A percentile compares a stretch with the other conserved stretches of the same genome.
Conservation (phyloP, 2,888 invertebrate genomes). For the Sialis lutaria region DNA sequence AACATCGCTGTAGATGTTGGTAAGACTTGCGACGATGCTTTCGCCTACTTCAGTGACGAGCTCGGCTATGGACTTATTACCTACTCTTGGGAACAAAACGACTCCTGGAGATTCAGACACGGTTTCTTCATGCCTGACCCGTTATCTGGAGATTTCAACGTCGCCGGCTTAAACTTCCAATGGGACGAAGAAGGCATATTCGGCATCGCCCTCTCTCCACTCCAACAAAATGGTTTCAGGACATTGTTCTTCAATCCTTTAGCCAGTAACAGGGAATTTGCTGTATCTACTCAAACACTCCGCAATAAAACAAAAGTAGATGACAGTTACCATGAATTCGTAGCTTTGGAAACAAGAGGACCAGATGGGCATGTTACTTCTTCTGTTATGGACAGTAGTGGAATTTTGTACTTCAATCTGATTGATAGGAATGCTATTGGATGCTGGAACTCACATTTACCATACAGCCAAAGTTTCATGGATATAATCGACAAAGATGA, state of each 20-base stretch:
- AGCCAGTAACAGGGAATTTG: conserved; percentile 60
- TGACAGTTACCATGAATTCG: conserved; percentile 54
- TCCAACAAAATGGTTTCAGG: conserved; percentile 46
- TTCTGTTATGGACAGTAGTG: conserved; percentile 55
- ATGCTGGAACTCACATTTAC: conserved; percentile 58
- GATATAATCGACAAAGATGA: conserved; percentile 60
- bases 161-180: conserved; percentile 67
- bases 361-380: conserved; percentile 52
- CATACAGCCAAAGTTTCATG: conserved; percentile 45
- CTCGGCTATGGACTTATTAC: conserved; percentile 65
- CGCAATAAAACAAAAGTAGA: conserved; percentile 47
- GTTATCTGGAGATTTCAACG: conserved; percentile 56
- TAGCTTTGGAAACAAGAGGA: conserved; percentile 45
- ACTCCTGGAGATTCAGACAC: conserved; percentile 64
- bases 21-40: conserved; percentile 54
- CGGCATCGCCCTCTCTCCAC: conserved; percentile 54
- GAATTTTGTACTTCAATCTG: conserved; percentile 58
- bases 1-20: conserved; percentile 71
- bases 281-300: conserved; percentile 56
- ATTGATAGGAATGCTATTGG: conserved; percentile 70
- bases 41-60: conserved; percentile 67
- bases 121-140: conserved; percentile 72
- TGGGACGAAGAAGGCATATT: conserved; percentile 73
- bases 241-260: conserved; percentile 64
- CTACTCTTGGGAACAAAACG: conserved; percentile 59